Conservation (phyloP, 64 coral and sea anemone species). For the Actinia equina region DNA sequence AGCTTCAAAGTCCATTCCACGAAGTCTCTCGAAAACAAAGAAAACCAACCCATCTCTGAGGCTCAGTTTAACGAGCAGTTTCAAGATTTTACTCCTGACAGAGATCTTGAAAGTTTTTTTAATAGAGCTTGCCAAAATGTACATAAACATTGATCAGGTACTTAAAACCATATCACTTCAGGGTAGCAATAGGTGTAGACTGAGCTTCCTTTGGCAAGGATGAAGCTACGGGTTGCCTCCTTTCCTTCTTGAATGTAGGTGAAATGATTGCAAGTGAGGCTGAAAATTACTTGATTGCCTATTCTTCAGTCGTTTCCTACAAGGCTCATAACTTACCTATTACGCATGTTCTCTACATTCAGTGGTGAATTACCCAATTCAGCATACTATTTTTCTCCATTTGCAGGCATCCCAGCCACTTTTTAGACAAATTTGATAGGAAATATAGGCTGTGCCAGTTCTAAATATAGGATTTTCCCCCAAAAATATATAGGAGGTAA, state of each 20-base stretch:
- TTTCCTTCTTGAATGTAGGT: constrained; percentile 49
- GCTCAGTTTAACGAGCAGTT: constrained; percentile 25
- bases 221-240: constrained; percentile 36
- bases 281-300: constrained; percentile 28
- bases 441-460: too few species aligned
- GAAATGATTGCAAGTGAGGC: constrained; percentile 27
- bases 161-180: constrained; percentile 25
- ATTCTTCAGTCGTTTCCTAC: too few species aligned
- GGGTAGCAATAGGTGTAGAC: constrained; percentile 39
- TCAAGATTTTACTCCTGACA: constrained; percentile 35
- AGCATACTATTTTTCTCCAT: constrained; percentile 34
- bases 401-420: too few species aligned
- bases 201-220: constrained; percentile 10
- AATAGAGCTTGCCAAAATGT: constrained; percentile 51
- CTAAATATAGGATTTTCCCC: too few species aligned
- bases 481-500: too few species aligned
- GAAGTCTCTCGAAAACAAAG: neutral
- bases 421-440: too few species aligned
- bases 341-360: neutral
- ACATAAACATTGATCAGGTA: constrained; percentile 21
- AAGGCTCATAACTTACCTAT: too few species aligned
- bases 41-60: constrained; percentile 18
- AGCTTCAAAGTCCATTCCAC: neutral
- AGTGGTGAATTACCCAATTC: constrained; percentile 43
- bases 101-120: constrained; percentile 53